These are phyloP conservation scores for Pan troglodytes DNA, from an alignment of 2,113 vertebrate species.

Conservation along the genomic window DNA sequence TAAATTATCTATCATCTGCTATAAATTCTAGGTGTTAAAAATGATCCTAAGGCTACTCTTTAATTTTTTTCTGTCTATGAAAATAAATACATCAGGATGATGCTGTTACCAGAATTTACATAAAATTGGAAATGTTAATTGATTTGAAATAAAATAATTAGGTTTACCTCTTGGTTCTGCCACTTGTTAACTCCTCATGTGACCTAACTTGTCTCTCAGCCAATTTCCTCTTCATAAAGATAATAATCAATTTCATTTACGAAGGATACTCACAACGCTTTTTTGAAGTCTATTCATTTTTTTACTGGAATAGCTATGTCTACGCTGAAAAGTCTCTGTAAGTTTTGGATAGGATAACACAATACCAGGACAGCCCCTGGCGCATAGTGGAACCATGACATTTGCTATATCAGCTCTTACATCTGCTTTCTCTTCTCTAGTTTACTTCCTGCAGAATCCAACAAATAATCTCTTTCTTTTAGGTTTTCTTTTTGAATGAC, in stretches of 20 bases:
- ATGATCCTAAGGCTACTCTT: neutral
- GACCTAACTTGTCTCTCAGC: neutral
- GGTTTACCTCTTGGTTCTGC: neutral
- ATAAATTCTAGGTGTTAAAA: neutral
- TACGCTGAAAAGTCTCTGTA: neutral
- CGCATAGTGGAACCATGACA: neutral
- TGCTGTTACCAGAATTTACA: neutral
- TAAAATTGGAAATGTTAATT: neutral
- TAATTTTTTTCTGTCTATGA: neutral
- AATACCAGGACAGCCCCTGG: neutral
- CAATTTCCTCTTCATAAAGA: neutral
- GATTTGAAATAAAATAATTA: conserved; percentile 8
- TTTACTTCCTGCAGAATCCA: neutral
- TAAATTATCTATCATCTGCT: neutral
- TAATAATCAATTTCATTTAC: neutral
- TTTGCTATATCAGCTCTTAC: neutral
- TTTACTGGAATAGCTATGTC: neutral
- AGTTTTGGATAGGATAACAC: neutral
- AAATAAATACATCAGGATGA: neutral
- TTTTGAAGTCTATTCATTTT: neutral
- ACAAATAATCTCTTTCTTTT: neutral
- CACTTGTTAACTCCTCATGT: neutral
- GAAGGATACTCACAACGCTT: no score
- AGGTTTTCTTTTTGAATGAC: neutral
- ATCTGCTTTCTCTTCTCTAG: neutral